Percentiles rank a stretch among this genome's conserved stretches.
phyloP scores from a whole-genome alignment of 2,113 vertebrate genomes.

The Thinocorus orbignyianus region DNA sequence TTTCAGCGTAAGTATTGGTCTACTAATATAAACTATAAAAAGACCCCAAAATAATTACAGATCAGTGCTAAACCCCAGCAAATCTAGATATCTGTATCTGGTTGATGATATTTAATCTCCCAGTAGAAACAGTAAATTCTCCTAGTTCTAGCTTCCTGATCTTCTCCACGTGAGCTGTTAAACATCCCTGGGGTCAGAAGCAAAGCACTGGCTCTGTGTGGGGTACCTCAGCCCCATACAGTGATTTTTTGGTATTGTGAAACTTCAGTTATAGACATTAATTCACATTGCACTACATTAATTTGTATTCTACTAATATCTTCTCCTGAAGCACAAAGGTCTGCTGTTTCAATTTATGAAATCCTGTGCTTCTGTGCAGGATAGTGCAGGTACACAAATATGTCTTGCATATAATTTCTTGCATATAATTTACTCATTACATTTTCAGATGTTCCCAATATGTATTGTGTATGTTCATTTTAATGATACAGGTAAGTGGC shows the following conservation, averaged over 20 bases:
- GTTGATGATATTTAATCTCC: neutral
- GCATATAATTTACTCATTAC: neutral
- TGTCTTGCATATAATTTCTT: neutral
- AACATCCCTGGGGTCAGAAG: neutral
- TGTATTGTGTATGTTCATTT: neutral
- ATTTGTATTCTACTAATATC: neutral
- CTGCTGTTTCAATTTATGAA: neutral
- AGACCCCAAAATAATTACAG: neutral
- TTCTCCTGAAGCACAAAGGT: neutral
- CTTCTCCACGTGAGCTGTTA: neutral
- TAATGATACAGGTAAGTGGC: neutral
- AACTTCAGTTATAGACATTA: neutral
- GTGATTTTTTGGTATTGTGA: neutral
- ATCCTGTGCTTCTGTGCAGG: neutral
- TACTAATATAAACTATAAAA: neutral
- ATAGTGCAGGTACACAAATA: neutral
- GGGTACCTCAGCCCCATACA: neutral
- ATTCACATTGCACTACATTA: neutral
- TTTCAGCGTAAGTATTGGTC: neutral
- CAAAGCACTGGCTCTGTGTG: neutral
- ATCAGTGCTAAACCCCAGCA: neutral
- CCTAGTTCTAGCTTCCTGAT: neutral
- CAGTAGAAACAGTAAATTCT: neutral
- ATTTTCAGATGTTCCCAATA: neutral
- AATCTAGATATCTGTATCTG: neutral